Conservation (phyloP, 2,797 vertebrate species). For the Xerus rutilus region DNA sequence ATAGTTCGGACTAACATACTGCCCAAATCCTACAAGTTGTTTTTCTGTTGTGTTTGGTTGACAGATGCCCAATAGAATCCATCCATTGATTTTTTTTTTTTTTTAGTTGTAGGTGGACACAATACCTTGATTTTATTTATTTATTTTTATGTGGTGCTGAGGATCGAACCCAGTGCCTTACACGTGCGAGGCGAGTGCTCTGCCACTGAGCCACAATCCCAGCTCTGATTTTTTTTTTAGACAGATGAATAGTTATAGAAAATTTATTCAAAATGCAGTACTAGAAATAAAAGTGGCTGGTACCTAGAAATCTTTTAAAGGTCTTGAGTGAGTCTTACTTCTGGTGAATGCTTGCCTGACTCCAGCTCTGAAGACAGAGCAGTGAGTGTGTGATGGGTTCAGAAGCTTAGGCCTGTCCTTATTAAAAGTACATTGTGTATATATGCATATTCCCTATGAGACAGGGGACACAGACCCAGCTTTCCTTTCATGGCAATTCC, state of each 20-base stretch:
- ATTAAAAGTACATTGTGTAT: not conserved
- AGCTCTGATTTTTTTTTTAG: not conserved
- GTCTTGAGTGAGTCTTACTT: not conserved
- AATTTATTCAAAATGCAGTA: conserved; percentile 36
- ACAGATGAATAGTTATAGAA: conserved; percentile 35
- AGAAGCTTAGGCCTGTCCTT: not conserved
- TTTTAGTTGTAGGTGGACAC: not conserved
- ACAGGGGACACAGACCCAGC: not conserved
- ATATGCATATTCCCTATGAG: not conserved
- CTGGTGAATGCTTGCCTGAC: not conserved
- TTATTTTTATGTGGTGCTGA: no score
- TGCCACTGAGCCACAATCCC: no score
- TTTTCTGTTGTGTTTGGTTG: conserved; percentile 26
- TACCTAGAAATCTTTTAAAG: conserved; percentile 29
- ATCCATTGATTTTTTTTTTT: not conserved
- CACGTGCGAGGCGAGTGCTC: no score
- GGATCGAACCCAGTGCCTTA: no score
- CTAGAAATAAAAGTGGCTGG: conserved; percentile 41
- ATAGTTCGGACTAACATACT: not conserved
- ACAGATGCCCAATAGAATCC: conserved; percentile 17
- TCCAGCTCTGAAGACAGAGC: not conserved
- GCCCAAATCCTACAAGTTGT: not conserved
- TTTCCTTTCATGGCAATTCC: not conserved
- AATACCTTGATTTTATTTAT: no score
- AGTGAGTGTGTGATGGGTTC: not conserved